A percentile compares a stretch with the other conserved stretches of the same genome.
phyloP scores from a whole-genome alignment of 2,113 vertebrate genomes.

The Helogale parvula region DNA sequence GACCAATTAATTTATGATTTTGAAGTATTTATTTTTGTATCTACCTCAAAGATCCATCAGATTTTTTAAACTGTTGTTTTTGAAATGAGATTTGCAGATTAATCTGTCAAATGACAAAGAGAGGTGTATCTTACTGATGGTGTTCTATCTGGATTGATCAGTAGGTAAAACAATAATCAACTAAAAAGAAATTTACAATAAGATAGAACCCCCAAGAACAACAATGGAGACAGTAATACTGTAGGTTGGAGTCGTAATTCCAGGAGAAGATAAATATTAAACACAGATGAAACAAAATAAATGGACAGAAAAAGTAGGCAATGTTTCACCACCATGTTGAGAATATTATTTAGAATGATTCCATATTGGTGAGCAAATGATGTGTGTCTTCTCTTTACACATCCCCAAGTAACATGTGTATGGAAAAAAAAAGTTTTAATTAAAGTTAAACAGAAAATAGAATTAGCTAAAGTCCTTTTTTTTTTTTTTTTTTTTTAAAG shows the following conservation, averaged over 20 bases:
- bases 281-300: not conserved
- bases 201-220: not conserved
- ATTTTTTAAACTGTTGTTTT: conserved; percentile 1
- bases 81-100: conserved; percentile 20
- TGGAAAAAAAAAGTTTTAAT: conserved; percentile 3
- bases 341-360: not conserved
- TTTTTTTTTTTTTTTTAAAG: too few species aligned
- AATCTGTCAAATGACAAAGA: not conserved
- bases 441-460: conserved; percentile 37
- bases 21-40: not conserved
- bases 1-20: not conserved
- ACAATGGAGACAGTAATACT: not conserved
- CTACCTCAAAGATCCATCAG: not conserved
- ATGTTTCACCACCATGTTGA: not conserved
- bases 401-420: not conserved
- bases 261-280: not conserved
- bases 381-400: not conserved
- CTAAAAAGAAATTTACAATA: not conserved
- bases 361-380: not conserved
- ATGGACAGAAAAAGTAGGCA: not conserved
- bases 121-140: not conserved
- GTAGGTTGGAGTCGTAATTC: not conserved
- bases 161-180: not conserved
- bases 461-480: not conserved
- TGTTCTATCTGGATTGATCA: not conserved